A percentile compares a stretch with the other conserved stretches of the same genome.
Evolutionary conservation across 2,888 invertebrate genomes (phyloP).

Genomic region (Plagodis dolabraria): DNA sequence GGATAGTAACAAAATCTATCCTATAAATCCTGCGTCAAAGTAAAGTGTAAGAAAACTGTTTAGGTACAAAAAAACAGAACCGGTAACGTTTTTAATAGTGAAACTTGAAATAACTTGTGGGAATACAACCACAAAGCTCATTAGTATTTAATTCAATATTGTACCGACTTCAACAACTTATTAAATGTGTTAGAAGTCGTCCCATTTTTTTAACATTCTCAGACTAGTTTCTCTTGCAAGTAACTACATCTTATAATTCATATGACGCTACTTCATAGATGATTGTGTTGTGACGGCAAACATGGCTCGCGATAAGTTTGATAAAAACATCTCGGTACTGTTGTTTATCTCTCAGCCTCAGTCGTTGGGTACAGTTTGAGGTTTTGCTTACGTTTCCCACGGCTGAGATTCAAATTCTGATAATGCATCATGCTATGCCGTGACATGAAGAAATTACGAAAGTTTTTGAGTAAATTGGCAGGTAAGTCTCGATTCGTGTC

Average conservation of each 20-base stretch:
- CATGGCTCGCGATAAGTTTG: conserved; percentile 41
- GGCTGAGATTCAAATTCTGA: conserved; percentile 48
- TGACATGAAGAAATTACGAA: conserved; percentile 29
- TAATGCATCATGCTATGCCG: conserved; percentile 36
- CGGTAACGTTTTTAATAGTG: too few relatives aligned
- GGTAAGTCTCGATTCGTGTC: conserved; percentile 22
- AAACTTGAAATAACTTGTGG: too few relatives aligned
- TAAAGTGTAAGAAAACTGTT: too few relatives aligned
- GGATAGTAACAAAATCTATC: too few relatives aligned
- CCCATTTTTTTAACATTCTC: too few relatives aligned
- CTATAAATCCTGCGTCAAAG: too few relatives aligned
- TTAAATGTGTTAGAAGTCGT: too few relatives aligned
- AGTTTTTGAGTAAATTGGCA: conserved; percentile 29
- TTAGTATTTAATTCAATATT: too few relatives aligned
- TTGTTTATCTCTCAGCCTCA: conserved; percentile 42
- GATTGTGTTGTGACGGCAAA: conserved; percentile 41
- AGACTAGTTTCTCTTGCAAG: too few relatives aligned
- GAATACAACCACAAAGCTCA: too few relatives aligned
- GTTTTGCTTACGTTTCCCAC: conserved; percentile 47
- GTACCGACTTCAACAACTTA: too few relatives aligned
- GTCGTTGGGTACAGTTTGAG: conserved; percentile 31
- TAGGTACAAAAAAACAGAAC: too few relatives aligned
- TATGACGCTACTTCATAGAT: conserved; percentile 30
- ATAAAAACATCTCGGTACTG: conserved; percentile 40
- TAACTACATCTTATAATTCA: conserved; percentile 2